These are phyloP conservation scores for Carassius gibelio DNA, from an alignment of 2,113 vertebrate species.

Conservation along the genomic window DNA sequence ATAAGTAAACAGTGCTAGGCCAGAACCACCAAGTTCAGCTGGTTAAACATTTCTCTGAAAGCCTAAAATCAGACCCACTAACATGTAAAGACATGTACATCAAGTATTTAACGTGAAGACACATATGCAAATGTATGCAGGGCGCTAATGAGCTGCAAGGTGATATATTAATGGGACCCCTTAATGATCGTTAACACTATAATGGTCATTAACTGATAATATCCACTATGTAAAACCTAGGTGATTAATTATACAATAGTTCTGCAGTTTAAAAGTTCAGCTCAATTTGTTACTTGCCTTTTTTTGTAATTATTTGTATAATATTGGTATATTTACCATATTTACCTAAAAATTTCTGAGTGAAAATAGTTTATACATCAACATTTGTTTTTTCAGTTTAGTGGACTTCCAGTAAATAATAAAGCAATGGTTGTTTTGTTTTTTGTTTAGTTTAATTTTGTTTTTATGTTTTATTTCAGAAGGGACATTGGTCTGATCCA, in stretches of 20 bases:
- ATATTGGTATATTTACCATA: background rate
- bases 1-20: constrained; percentile 35
- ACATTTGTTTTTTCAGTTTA: background rate
- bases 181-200: constrained; percentile 5
- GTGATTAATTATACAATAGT: background rate
- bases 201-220: background rate
- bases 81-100: constrained; percentile 37
- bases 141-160: background rate
- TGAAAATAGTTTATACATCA: background rate
- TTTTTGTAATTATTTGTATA: too few species aligned
- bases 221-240: background rate
- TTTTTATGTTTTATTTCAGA: background rate
- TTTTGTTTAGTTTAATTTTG: background rate
- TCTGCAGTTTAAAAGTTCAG: background rate
- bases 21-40: constrained; percentile 27
- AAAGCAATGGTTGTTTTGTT: background rate
- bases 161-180: constrained; percentile 4
- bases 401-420: background rate
- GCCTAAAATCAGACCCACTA: background rate
- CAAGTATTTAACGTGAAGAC: background rate
- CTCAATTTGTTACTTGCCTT: background rate
- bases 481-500: background rate
- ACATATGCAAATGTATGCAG: background rate
- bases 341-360: background rate
- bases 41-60: background rate